Base-by-base conservation (phyloP, 92 coral and sea anemone genomes). In the Diadumene lineata region DNA sequence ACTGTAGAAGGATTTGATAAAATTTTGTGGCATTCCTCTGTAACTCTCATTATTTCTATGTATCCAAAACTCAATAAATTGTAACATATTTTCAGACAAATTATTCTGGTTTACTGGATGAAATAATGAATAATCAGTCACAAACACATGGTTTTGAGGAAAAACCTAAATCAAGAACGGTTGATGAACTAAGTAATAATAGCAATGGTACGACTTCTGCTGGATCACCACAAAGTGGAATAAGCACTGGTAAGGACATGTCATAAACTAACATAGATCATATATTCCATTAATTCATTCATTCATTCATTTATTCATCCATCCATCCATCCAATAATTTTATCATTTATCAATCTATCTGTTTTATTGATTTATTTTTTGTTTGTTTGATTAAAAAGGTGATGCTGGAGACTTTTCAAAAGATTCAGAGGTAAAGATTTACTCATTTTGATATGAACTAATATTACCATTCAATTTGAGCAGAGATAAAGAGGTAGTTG, bases 101-200 rank as follows among this genome's bases (percentile, higher is more conserved):
- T 24, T 91, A 78, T 58, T 76, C 97, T 55, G 98, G 98, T 34
- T 83, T 92, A 32, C 87, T 94, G 66, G 98, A 94, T 62, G 97
- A 93, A 56, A 94, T 94, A 33, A 60, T 94, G 72, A 88, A 84
- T 68, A 94, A 92, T 61, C 98, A 94, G 60, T 85, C 96, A 61
- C 98, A 94, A 67, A 94, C 98, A 18, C 98, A 94, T 84, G 92
- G 92, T 2, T 80, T 85, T 57, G 98, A 87, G 78, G 94, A 87
- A 24, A 88, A 82, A 18, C 87, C 83, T 26, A 86, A 81, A 77
- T 66, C 68, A 22, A 90, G 89, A 16, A 75, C 51, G 57, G 70
- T 84, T 56, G 93, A 80, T 7, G 88, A 83, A 66, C 85, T 83
- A 11, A 34, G 19, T 69, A 70, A 63, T n/a, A 61, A 68, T 46